phyloP scores from a whole-genome alignment of 2,888 invertebrate genomes.

The Morpho helenor region DNA sequence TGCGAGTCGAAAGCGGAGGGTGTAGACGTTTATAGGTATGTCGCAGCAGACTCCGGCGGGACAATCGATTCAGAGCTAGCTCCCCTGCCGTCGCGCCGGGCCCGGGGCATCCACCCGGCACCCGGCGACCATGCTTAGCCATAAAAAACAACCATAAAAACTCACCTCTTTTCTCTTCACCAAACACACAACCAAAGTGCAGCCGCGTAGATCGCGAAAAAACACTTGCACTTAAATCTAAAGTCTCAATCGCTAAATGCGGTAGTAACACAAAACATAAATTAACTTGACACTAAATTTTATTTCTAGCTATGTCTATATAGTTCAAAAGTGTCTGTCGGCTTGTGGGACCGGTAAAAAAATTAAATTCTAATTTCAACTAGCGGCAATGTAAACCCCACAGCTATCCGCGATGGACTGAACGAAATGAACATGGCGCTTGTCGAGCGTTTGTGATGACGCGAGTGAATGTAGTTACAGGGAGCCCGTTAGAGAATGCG shows the following conservation, averaged over 20 bases:
- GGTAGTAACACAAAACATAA: slow-evolving; percentile 54
- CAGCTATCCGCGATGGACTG: slow-evolving; percentile 71
- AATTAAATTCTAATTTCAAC: slow-evolving; percentile 36
- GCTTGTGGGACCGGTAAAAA: slow-evolving; percentile 45
- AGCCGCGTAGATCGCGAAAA: slow-evolving; percentile 67
- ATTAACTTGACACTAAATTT: slow-evolving; percentile 58
- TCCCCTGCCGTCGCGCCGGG: slow-evolving; percentile 49
- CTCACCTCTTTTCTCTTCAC: slow-evolving; percentile 71
- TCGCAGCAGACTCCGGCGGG: slow-evolving; percentile 40
- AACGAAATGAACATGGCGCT: slow-evolving; percentile 63
- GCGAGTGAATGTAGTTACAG: slow-evolving; percentile 59
- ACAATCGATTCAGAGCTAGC: slow-evolving; percentile 68
- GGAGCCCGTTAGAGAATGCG: slow-evolving; percentile 42
- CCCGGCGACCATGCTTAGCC: slow-evolving; percentile 34
- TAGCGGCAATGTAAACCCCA: slow-evolving; percentile 44
- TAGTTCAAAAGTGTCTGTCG: slow-evolving; percentile 35
- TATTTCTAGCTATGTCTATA: slow-evolving; percentile 21
- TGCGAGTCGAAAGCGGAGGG: slow-evolving; percentile 57
- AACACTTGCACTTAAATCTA: slow-evolving; percentile 59
- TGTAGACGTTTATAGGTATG: slow-evolving; percentile 35
- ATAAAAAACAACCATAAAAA: slow-evolving; percentile 47
- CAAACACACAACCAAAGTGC: slow-evolving; percentile 61
- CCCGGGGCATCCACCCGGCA: slow-evolving; percentile 43
- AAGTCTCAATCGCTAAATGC: slow-evolving; percentile 41
- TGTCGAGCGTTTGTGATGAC: slow-evolving; percentile 46